These are phyloP conservation scores for Numenius arquata DNA, from an alignment of 2,113 vertebrate species.

Conservation along the genomic window DNA sequence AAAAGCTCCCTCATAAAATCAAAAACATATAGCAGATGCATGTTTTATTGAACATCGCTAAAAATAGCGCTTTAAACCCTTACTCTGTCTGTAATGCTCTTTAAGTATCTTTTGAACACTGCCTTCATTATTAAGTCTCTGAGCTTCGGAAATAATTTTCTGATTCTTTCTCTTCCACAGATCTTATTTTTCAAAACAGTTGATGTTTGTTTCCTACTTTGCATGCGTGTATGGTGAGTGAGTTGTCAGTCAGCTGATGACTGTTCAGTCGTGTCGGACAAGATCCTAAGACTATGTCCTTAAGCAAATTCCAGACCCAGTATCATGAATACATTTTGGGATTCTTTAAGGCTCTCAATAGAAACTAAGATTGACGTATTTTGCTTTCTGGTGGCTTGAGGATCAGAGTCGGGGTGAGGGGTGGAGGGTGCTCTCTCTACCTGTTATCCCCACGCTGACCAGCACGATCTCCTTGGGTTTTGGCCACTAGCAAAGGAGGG, in stretches of 20 bases:
- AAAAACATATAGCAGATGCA: constrained; percentile 69
- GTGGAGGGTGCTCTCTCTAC: too few relatives aligned
- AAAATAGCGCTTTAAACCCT: constrained; percentile 64
- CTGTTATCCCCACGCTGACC: neutral
- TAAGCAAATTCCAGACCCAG: neutral
- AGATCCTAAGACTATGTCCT: neutral
- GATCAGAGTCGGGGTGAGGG: neutral
- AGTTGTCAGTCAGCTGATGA: constrained; percentile 35
- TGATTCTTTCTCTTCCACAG: constrained; percentile 17
- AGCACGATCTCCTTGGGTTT: neutral
- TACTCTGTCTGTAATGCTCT: constrained; percentile 65
- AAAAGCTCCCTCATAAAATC: constrained; percentile 54
- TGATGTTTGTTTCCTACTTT: constrained; percentile 29
- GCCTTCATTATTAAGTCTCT: constrained; percentile 64
- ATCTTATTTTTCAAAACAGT: constrained; percentile 34
- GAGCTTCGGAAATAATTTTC: constrained; percentile 61
- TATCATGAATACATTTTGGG: neutral
- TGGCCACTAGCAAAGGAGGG: neutral
- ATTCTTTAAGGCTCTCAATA: neutral
- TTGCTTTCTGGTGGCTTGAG: neutral
- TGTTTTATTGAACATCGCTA: constrained; percentile 66
- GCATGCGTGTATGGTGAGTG: neutral
- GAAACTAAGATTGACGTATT: neutral
- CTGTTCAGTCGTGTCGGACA: neutral
- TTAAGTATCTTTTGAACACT: constrained; percentile 65